A percentile compares a stretch with the other conserved stretches of the same genome.
Evolutionary conservation across 2,113 vertebrate genomes (phyloP).

Genomic region (Mellivora capensis): DNA sequence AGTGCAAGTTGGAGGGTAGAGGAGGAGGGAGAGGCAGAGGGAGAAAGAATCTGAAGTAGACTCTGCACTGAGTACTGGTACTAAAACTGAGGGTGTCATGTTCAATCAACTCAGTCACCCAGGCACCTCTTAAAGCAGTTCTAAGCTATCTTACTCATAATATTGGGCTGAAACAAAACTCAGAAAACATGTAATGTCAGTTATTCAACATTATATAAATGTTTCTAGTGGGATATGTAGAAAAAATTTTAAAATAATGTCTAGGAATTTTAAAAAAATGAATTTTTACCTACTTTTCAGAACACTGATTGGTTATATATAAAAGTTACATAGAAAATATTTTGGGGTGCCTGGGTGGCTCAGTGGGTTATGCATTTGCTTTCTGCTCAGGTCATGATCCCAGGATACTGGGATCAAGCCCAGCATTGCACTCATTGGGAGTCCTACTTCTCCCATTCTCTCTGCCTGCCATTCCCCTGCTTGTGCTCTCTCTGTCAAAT

Average conservation of each 20-base stretch:
- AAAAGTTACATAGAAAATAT: background rate
- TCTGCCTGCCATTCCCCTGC: too few species aligned
- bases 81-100: background rate
- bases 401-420: too few species aligned
- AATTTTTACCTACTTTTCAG: background rate
- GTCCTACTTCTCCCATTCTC: too few species aligned
- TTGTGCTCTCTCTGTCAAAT: too few species aligned
- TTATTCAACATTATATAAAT: background rate
- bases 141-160: background rate
- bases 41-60: background rate
- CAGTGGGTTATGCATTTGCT: too few species aligned
- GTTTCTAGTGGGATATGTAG: background rate
- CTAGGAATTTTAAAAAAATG: constrained; percentile 1
- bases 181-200: background rate
- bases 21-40: background rate
- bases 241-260: background rate
- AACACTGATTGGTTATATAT: background rate
- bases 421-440: too few species aligned
- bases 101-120: background rate
- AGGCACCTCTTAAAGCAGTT: background rate
- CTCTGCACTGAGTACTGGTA: background rate
- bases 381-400: too few species aligned
- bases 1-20: too few species aligned
- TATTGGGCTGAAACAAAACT: background rate
- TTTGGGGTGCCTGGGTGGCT: background rate